Conservation (phyloP, 2,888 invertebrate genomes). For the Clitarchus hookeri region DNA sequence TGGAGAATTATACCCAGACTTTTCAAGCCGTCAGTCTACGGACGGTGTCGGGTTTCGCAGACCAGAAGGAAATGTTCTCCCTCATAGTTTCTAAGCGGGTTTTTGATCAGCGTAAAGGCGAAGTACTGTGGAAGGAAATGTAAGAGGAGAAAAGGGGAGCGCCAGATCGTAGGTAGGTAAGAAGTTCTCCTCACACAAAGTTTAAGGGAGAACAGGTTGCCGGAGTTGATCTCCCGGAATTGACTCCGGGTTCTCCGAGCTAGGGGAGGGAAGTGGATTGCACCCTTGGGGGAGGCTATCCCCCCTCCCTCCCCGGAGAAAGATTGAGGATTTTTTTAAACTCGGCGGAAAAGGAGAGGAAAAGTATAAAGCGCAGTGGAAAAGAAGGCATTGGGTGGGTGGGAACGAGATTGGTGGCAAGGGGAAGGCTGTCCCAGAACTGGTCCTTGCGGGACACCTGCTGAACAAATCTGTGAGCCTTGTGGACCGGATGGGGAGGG, state of each 20-base stretch:
- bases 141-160: not conserved
- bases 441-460: slow-evolving; percentile 32
- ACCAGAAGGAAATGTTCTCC: not conserved
- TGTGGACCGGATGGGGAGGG: not conserved
- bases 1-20: not conserved
- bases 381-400: not conserved
- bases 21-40: not conserved
- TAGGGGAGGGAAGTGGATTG: slow-evolving; percentile 34
- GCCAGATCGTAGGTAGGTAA: not conserved
- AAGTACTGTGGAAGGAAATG: not conserved
- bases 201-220: slow-evolving; percentile 34
- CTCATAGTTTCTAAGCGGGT: slow-evolving; percentile 10
- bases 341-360: slow-evolving; percentile 15
- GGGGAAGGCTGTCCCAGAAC: not conserved
- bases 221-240: slow-evolving; percentile 35
- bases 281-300: slow-evolving; percentile 32
- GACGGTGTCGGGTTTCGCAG: not conserved
- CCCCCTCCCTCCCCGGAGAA: slow-evolving; percentile 6
- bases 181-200: slow-evolving; percentile 31
- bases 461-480: slow-evolving; percentile 26
- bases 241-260: slow-evolving; percentile 32
- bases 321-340: slow-evolving; percentile 32
- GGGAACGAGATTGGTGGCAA: not conserved
- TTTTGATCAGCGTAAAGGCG: slow-evolving; percentile 20
- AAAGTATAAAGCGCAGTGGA: slow-evolving; percentile 18